Base-by-base conservation (phyloP, 2,113 vertebrate species). In the Dermatemys mawii region DNA sequence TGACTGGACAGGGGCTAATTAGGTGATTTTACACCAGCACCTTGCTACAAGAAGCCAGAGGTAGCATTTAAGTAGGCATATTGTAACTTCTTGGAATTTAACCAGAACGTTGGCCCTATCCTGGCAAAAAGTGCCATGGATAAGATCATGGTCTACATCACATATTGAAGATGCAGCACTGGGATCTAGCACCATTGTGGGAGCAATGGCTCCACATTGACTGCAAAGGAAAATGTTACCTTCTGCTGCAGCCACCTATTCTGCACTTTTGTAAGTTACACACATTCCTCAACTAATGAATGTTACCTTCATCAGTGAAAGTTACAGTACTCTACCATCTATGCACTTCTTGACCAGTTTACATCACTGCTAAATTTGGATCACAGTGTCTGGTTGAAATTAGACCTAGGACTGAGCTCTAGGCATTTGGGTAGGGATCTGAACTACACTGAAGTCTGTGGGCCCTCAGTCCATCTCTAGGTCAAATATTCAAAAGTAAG, bases 401-500 rank as follows among this genome's bases (percentile, higher is more conserved):
- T 9, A 29, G 90, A 16, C 49, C 19, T 0, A 0, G 0, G 1
- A 2, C 0, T 46, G 41, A 81, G 81, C 35, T 48, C 8, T 11
- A 46, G 41, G 41, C 84, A 48, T 6, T 76, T 26, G 57, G 78
- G 7, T 26, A 2, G 46, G 78, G 44, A 8, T 78, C 55, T 86
- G 73, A 50, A 0, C 0, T 24, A 24, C 46, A 4, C 76, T n/a
- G 1, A 6, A 12, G 8, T 6, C 93, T n/a, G 0, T 57, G 48
- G 76, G 2, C 2, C 41, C 14, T n/a, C 1, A 2, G 50, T 90
- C 81, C 92, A 86, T 0, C 78, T n/a, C 63, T n/a, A 46, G 2
- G 22, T 55, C 79, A 83, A 38, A 54, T 86, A 17, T 12, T 1
- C 22, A 27, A 38, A 2, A 0, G 73, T 80, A 17, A 9, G 32